Percentiles rank a stretch among this genome's conserved stretches.
Conservation (phyloP, 1,140 invertebrate species). For the Drosophila albomicans region DNA sequence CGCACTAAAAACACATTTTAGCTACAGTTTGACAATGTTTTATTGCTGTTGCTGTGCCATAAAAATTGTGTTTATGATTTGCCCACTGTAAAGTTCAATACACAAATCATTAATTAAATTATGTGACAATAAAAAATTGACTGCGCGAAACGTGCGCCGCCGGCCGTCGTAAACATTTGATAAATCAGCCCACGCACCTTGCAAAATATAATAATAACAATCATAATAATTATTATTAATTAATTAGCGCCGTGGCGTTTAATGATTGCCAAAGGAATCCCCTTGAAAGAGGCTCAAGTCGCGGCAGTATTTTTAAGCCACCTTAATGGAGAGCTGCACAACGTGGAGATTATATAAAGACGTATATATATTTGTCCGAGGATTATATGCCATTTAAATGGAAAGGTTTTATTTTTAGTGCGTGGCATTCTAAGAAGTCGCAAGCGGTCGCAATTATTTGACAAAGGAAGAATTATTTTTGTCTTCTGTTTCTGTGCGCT, state of each 20-base stretch:
- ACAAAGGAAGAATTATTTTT: conserved; percentile 44
- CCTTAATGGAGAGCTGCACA: conserved; percentile 8
- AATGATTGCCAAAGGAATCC: conserved; percentile 30
- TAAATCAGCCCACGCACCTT: conserved; percentile 37
- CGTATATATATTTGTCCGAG: conserved; percentile 1
- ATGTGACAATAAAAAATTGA: conserved; percentile 71
- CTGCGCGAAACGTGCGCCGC: conserved; percentile 23
- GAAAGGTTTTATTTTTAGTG: conserved; percentile 50
- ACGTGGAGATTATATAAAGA: conserved; percentile 1
- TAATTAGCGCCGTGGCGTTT: conserved; percentile 45
- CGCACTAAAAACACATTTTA: background rate
- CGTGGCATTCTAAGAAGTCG: conserved; percentile 22
- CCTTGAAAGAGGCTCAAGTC: conserved; percentile 16
- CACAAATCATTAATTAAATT: conserved; percentile 74
- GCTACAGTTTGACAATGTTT: background rate
- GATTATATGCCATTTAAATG: conserved; percentile 14
- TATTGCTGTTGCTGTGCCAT: background rate
- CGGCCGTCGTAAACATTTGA: conserved; percentile 11
- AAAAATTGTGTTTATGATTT: conserved; percentile 6
- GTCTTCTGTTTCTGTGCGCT: conserved; percentile 17
- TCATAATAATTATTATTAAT: conserved; percentile 35
- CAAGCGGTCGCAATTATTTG: conserved; percentile 24
- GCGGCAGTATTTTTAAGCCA: conserved; percentile 8
- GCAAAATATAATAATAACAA: conserved; percentile 12
- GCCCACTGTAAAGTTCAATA: conserved; percentile 38